These are phyloP conservation scores for Struthio camelus DNA, from an alignment of 2,113 vertebrate genomes.

Conservation along the genomic window DNA sequence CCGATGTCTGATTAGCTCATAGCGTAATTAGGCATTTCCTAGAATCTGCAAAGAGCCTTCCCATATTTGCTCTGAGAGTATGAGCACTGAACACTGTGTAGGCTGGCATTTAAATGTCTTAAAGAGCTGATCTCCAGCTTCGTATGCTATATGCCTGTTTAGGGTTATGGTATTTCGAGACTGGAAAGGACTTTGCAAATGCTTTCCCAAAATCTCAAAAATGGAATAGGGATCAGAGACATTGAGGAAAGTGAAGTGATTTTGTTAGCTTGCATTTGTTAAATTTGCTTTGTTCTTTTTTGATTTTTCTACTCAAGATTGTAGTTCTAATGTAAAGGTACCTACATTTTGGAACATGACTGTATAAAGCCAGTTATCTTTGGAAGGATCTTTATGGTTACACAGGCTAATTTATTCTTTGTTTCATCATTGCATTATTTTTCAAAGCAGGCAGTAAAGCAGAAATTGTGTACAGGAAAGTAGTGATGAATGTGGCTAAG, in stretches of 20 bases:
- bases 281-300: background rate
- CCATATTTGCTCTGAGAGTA: background rate
- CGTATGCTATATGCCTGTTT: background rate
- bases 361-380: background rate
- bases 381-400: background rate
- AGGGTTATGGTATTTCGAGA: background rate
- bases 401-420: background rate
- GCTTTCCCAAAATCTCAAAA: background rate
- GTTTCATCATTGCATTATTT: background rate
- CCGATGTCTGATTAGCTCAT: too few species aligned
- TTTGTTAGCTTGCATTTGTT: background rate
- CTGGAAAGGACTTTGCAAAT: background rate
- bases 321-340: background rate
- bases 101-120: background rate
- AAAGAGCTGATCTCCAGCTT: background rate
- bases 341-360: background rate
- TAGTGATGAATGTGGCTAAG: background rate
- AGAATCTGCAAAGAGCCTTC: background rate
- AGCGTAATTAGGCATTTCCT: background rate
- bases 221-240: background rate
- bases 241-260: background rate
- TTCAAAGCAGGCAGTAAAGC: background rate
- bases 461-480: background rate
- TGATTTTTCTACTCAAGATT: background rate
- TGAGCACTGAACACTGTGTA: background rate